phyloP scores from a whole-genome alignment of 1,140 invertebrate species.

The Drosophila pachea region DNA sequence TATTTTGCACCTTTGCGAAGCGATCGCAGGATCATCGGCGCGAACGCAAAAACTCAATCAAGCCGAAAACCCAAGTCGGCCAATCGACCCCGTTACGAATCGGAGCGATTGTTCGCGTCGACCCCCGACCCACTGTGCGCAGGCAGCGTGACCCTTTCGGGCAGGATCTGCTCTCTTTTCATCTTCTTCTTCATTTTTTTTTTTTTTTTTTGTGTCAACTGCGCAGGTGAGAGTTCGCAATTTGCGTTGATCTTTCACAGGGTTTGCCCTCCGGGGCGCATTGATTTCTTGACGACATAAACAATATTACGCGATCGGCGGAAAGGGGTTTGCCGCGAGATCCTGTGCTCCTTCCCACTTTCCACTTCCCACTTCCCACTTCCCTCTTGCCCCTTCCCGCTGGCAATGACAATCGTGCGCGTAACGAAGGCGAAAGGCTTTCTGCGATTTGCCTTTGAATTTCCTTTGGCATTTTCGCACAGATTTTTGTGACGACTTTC shows the following conservation, averaged over 20 bases:
- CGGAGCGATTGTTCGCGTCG: slow-evolving; percentile 14
- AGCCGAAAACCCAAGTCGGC: slow-evolving; percentile 60
- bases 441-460: slow-evolving; percentile 56
- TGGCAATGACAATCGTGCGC: slow-evolving; percentile 57
- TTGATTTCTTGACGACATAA: slow-evolving; percentile 69
- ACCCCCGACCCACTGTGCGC: slow-evolving; percentile 41
- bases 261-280: slow-evolving; percentile 42
- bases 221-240: slow-evolving; percentile 70
- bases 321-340: slow-evolving; percentile 47
- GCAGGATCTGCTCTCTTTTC: slow-evolving; percentile 21
- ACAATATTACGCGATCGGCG: slow-evolving; percentile 24
- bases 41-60: slow-evolving; percentile 72
- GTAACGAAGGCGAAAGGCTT: slow-evolving; percentile 54
- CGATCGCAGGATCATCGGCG: slow-evolving; percentile 45
- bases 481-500: slow-evolving; percentile 59
- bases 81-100: slow-evolving; percentile 47
- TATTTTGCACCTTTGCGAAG: slow-evolving; percentile 75
- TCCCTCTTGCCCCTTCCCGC: too few species aligned
- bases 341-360: too few species aligned
- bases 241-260: slow-evolving; percentile 56
- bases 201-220: slow-evolving; percentile 66
- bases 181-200: slow-evolving; percentile 20
- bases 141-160: slow-evolving; percentile 67
- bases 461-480: slow-evolving; percentile 58
- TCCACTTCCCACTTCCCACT: slow-evolving; percentile 3